Percentiles rank a stretch among this genome's conserved stretches.
These are phyloP conservation scores for Hyles euphorbiae DNA, from an alignment of 1,140 invertebrate genomes.

Conservation along the genomic window DNA sequence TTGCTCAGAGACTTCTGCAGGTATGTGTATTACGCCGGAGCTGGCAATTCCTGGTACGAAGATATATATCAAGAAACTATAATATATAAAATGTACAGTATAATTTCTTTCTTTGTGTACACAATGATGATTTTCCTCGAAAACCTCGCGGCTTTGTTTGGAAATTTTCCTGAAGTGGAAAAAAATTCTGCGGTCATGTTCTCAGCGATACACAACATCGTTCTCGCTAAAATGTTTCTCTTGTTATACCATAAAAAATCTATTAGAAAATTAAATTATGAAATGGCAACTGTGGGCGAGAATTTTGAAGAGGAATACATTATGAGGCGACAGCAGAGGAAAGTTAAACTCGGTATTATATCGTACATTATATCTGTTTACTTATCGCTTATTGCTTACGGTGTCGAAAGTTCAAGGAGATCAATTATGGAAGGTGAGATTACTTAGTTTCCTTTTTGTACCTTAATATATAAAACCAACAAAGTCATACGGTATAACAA, in stretches of 20 bases:
- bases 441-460: background rate
- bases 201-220: slow-evolving; percentile 59
- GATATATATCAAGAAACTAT: slow-evolving; percentile 40
- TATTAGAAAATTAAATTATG: slow-evolving; percentile 58
- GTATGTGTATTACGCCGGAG: slow-evolving; percentile 50
- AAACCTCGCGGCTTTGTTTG: slow-evolving; percentile 56
- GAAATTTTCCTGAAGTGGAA: slow-evolving; percentile 57
- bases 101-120: slow-evolving; percentile 48
- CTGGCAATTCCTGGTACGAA: slow-evolving; percentile 56
- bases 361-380: slow-evolving; percentile 56
- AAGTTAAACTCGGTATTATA: slow-evolving; percentile 46
- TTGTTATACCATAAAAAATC: slow-evolving; percentile 53
- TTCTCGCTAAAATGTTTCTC: slow-evolving; percentile 59
- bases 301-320: slow-evolving; percentile 42
- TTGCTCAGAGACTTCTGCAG: slow-evolving; percentile 46
- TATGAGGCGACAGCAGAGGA: slow-evolving; percentile 52
- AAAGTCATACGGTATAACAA: no score
- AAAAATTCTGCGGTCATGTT: slow-evolving; percentile 65
- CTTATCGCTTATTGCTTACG: slow-evolving; percentile 52
- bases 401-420: slow-evolving; percentile 50
- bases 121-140: slow-evolving; percentile 58
- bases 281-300: slow-evolving; percentile 50
- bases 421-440: slow-evolving; percentile 47
- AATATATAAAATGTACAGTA: slow-evolving; percentile 42
- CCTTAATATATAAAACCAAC: background rate